These are phyloP conservation scores for Hyposoter didymator DNA, from an alignment of 2,888 invertebrate genomes.

Conservation along the genomic window DNA sequence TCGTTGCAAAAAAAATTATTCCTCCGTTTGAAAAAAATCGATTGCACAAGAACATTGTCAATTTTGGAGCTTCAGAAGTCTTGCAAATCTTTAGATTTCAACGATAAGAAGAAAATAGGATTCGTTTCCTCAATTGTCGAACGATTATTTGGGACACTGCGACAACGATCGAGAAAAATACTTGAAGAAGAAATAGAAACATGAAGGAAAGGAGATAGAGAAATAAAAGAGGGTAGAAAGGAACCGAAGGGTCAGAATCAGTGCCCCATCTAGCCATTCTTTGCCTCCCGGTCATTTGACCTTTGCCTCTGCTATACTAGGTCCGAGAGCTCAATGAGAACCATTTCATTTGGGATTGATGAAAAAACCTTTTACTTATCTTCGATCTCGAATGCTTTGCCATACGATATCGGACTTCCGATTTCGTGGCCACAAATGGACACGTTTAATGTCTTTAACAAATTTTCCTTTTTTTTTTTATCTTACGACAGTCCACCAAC, in stretches of 20 bases:
- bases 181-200: not conserved
- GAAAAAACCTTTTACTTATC: constrained; percentile 39
- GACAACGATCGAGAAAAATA: not conserved
- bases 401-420: not conserved
- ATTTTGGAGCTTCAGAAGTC: no score
- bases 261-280: constrained; percentile 20
- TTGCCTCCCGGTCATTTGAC: constrained; percentile 26
- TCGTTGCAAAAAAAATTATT: not conserved
- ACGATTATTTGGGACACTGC: constrained; percentile 5
- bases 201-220: not conserved
- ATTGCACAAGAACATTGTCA: no score
- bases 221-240: constrained; percentile 1
- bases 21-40: not conserved
- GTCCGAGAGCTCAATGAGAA: not conserved
- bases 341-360: constrained; percentile 31
- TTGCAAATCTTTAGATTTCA: not conserved
- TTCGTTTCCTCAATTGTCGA: not conserved
- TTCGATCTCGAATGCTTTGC: constrained; percentile 23
- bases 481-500: not conserved
- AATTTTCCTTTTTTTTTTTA: not conserved
- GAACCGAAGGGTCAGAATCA: not conserved
- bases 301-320: not conserved
- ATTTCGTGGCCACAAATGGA: not conserved
- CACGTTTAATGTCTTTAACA: not conserved
- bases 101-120: not conserved